Evolutionary conservation across 2,113 vertebrate genomes (phyloP).

Genomic region (Coreoperca whiteheadi): DNA sequence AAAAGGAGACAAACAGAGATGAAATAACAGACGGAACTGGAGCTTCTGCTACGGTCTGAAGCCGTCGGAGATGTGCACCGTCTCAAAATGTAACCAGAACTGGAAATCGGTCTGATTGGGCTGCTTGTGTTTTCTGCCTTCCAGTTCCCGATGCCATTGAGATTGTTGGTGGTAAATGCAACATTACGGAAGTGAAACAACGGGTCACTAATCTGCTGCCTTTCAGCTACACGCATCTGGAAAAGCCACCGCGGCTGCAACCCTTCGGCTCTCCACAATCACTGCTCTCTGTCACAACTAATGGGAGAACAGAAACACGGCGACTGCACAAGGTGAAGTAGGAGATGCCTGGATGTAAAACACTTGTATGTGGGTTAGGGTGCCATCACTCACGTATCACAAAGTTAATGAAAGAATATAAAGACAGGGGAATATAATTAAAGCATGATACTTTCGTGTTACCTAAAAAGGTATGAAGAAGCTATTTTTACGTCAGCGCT

Average conservation of each 20-base stretch:
- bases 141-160: too few species aligned
- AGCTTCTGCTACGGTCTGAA: too few species aligned
- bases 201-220: neutral
- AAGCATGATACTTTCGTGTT: neutral
- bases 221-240: neutral
- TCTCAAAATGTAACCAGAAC: too few species aligned
- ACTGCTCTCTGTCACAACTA: neutral
- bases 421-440: neutral
- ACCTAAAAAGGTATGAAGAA: neutral
- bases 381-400: neutral
- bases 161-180: too few species aligned
- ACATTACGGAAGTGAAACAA: too few species aligned
- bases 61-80: too few species aligned
- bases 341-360: neutral
- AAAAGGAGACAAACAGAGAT: too few species aligned
- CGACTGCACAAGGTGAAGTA: neutral
- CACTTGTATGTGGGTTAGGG: too few species aligned
- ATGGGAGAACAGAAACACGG: neutral
- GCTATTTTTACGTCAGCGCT: neutral
- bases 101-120: too few species aligned
- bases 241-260: neutral
- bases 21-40: too few species aligned
- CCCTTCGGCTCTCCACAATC: neutral
- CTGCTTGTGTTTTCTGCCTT: too few species aligned
- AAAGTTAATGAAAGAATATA: neutral